Base-by-base conservation (phyloP, 2,113 vertebrate genomes). In the Isichthys henryi region DNA sequence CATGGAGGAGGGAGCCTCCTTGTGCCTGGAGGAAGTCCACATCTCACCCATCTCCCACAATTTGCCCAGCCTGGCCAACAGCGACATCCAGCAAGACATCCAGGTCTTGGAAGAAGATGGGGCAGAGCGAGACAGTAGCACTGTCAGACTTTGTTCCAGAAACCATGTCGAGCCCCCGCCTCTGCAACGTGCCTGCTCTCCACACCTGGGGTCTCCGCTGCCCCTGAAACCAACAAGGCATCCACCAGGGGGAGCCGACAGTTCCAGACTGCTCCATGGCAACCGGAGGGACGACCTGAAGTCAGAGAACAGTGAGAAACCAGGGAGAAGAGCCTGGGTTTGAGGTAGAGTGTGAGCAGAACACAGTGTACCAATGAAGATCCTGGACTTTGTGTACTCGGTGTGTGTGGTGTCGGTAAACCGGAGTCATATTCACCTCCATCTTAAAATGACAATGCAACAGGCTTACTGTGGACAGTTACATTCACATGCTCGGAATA, bases 251-350 rank as follows among this genome's bases (percentile, higher is more conserved):
- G 27, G 91, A 45, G 92, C 90, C 11, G 85, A 66, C 88, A 86
- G 58, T 77, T 91, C 91, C n/a, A 89, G 89, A 3, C 80, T 9
- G 15, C 80, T 88, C 53, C 89, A 52, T 46, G 89, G 83, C 88
- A 91, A 89, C 70, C 31, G 93, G 89, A 91, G 66, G 27, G 91
- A 86, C 0, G 89, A 93, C 13, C 52, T 8, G 2, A 93, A 91
- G 50, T 94, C 94, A 21, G 91, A 93, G 11, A 92, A 90, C 0
- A 91, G 94, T 35, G 91, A 91, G 89, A 93, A 56, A 82, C 90
- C 31, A 91, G 94, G 84, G 87, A 96, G 94, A 89, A 97, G 95
- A 90, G 97, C 96, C 0, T 98, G 97, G 97, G 97, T 98, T 13
- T 95, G 92, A 91, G 87, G 86, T 7, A 56, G 27, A 5, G 2